Percentiles rank a stretch among this genome's conserved stretches.
These are phyloP conservation scores for Eueides isabella DNA, from an alignment of 1,140 invertebrate genomes.

Conservation along the genomic window DNA sequence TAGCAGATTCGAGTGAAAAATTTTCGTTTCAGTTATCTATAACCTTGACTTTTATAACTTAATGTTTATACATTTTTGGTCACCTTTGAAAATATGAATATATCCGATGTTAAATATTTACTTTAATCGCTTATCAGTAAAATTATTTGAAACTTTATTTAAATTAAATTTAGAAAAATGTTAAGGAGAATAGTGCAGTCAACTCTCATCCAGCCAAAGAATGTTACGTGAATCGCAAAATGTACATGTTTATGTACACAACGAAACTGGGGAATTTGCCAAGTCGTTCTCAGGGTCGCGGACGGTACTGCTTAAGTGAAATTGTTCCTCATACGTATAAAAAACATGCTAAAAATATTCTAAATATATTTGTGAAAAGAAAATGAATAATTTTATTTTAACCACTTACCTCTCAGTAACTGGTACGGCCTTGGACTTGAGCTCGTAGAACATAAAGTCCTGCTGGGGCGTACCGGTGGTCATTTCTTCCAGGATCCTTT, in stretches of 20 bases:
- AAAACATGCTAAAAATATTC: constrained; percentile 72
- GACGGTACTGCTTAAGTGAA: constrained; percentile 63
- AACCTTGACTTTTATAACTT: too few relatives aligned
- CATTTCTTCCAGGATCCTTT: constrained; percentile 83
- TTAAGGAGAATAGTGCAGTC: neutral
- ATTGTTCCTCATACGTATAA: constrained; percentile 70
- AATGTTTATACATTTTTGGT: neutral
- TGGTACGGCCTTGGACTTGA: constrained; percentile 85
- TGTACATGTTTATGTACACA: constrained; percentile 61
- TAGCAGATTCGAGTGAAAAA: neutral
- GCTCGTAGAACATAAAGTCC: constrained; percentile 87
- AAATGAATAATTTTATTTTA: constrained; percentile 26
- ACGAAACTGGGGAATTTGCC: constrained; percentile 68
- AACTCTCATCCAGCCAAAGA: constrained; percentile 40
- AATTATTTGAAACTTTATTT: too few relatives aligned
- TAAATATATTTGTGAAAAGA: constrained; percentile 51
- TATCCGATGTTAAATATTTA: too few relatives aligned
- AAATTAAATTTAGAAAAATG: neutral
- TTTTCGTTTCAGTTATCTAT: neutral
- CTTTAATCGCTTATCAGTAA: too few relatives aligned
- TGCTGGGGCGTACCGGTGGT: constrained; percentile 79
- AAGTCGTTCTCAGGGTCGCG: constrained; percentile 75
- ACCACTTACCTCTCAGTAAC: constrained; percentile 84
- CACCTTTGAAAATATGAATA: too few relatives aligned
- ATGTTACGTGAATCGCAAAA: constrained; percentile 43